These are phyloP conservation scores for Sebastes iracundus DNA, from an alignment of 2,797 vertebrate species.

Conservation along the genomic window DNA sequence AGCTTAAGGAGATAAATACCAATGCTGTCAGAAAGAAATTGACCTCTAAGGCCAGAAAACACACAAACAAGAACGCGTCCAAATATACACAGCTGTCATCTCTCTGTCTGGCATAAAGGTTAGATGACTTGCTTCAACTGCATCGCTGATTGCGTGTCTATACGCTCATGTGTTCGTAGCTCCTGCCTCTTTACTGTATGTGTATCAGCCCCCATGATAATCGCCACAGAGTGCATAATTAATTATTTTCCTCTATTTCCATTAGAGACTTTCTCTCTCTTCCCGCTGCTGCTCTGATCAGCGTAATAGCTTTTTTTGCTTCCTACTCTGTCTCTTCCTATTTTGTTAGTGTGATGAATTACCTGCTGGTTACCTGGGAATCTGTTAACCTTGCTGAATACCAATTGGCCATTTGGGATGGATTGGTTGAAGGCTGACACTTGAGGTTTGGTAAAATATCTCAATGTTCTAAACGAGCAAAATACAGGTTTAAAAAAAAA, in stretches of 20 bases:
- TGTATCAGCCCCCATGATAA: constrained; percentile 40
- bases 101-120: constrained; percentile 37
- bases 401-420: constrained; percentile 56
- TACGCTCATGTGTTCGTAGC: not conserved
- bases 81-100: constrained; percentile 16
- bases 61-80: constrained; percentile 29
- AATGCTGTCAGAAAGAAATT: constrained; percentile 47
- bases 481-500: constrained; percentile 5
- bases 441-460: constrained; percentile 19
- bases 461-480: not conserved
- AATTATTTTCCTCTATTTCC: constrained; percentile 58
- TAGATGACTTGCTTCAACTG: constrained; percentile 24
- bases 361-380: constrained; percentile 67
- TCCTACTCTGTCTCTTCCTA: constrained; percentile 62
- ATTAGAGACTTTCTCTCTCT: constrained; percentile 46
- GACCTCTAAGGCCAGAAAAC: constrained; percentile 43
- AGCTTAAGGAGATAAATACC: constrained; percentile 64
- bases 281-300: constrained; percentile 42
- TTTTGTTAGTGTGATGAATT: constrained; percentile 76
- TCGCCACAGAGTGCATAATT: constrained; percentile 48
- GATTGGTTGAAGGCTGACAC: constrained; percentile 45
- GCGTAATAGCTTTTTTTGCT: constrained; percentile 65
- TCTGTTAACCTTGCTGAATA: constrained; percentile 65
- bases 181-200: constrained; percentile 1
- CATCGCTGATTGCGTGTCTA: not conserved